phyloP scores from a whole-genome alignment of 2,113 vertebrate genomes.

The Mobula birostris region DNA sequence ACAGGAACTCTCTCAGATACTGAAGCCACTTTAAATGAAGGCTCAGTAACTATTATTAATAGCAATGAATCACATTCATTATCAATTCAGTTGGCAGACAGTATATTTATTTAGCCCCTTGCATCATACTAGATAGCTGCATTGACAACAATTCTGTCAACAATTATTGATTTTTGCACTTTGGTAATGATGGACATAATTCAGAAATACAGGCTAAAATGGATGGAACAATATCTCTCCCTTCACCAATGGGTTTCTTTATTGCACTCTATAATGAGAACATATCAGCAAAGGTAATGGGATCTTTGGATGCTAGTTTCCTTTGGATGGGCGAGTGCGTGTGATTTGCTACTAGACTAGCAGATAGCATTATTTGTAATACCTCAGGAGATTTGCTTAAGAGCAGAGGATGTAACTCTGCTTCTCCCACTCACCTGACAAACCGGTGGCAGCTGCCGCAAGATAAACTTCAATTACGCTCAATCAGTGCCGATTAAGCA shows the following conservation, averaged over 20 bases:
- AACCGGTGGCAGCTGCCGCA: not conserved
- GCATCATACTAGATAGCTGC: not conserved
- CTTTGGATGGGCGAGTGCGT: not conserved
- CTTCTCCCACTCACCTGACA: not conserved
- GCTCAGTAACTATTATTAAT: not conserved
- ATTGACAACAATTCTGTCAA: not conserved
- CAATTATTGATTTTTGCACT: not conserved
- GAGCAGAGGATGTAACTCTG: not conserved
- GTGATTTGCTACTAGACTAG: not conserved
- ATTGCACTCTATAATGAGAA: not conserved
- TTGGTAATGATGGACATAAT: not conserved
- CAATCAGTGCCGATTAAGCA: not conserved
- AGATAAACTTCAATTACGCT: not conserved
- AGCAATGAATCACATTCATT: not conserved
- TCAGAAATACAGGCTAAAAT: not conserved
- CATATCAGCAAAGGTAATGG: not conserved
- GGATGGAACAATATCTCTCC: not conserved
- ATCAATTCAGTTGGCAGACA: not conserved
- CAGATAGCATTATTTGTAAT: not conserved
- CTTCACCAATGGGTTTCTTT: not conserved
- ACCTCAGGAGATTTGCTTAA: not conserved
- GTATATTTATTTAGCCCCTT: not conserved
- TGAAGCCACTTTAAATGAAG: not conserved
- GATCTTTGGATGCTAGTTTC: not conserved
- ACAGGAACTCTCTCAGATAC: not conserved